Conservation (phyloP, 2,797 vertebrate genomes). For the Danio jaintianensis region DNA sequence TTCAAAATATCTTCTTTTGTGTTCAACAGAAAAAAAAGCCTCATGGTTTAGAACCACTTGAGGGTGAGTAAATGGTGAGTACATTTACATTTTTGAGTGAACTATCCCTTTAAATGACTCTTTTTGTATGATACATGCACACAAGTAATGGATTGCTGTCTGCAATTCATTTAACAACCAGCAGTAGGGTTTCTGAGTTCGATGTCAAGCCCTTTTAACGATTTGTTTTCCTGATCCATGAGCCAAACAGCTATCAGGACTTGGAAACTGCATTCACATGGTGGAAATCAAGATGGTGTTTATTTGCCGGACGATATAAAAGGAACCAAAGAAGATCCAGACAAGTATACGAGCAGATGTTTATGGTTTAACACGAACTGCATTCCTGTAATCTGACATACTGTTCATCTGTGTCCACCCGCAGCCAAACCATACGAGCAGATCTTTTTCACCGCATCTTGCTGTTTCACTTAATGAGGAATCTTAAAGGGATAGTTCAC, state of each 20-base stretch:
- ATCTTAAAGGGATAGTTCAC: not conserved
- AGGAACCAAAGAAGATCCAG: slow-evolving; percentile 22
- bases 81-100: not conserved
- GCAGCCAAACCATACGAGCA: not conserved
- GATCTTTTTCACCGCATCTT: slow-evolving; percentile 15
- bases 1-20: not conserved
- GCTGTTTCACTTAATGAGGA: not conserved
- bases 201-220: not conserved
- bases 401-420: slow-evolving; percentile 19
- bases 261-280: not conserved
- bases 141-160: no score
- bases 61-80: not conserved
- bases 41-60: not conserved
- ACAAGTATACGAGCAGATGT: slow-evolving; percentile 42
- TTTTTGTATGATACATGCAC: no score
- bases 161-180: not conserved
- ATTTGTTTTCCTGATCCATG: not conserved
- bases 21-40: not conserved
- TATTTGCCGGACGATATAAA: not conserved
- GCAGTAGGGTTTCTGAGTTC: not conserved
- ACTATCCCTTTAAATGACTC: not conserved
- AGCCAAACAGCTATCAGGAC: slow-evolving; percentile 1
- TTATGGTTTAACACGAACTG: slow-evolving; percentile 42
- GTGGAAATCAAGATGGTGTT: not conserved
- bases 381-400: slow-evolving; percentile 51